Evolutionary conservation across 2,797 vertebrate species (phyloP).

Genomic region (Cryptoprocta ferox): DNA sequence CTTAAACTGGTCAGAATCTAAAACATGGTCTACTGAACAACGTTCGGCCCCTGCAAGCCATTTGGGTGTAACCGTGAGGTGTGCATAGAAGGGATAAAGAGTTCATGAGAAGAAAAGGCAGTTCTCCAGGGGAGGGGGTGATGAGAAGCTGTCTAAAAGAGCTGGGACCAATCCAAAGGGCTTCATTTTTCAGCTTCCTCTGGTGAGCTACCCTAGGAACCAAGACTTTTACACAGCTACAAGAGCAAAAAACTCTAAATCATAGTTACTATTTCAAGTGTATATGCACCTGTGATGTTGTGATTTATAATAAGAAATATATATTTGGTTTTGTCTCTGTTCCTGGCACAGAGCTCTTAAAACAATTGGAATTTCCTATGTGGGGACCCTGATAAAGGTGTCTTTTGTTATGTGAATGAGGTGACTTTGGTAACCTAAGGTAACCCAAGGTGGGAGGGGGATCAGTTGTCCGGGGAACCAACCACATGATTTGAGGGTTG

Average conservation of each 20-base stretch:
- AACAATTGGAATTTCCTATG: not conserved
- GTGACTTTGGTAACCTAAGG: not conserved
- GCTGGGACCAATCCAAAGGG: not conserved
- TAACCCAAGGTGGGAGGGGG: not conserved
- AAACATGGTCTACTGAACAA: not conserved
- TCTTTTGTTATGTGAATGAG: not conserved
- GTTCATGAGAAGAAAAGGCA: not conserved
- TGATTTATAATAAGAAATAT: not conserved
- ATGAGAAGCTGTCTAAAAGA: not conserved
- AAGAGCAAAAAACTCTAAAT: not conserved
- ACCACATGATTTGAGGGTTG: not conserved
- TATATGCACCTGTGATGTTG: no score
- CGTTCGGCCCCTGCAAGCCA: fast-evolving
- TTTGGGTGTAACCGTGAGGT: not conserved
- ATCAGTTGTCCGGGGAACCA: not conserved
- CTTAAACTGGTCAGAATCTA: not conserved
- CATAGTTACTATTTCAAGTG: not conserved
- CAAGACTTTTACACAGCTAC: not conserved
- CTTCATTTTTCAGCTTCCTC: not conserved
- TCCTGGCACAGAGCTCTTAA: not conserved
- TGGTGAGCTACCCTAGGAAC: not conserved
- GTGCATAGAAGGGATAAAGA: not conserved
- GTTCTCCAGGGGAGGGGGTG: not conserved
- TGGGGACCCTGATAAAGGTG: not conserved
- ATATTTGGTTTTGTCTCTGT: not conserved